These are phyloP conservation scores for Triplophysa tibetana DNA, from an alignment of 2,113 vertebrate species.

Conservation along the genomic window DNA sequence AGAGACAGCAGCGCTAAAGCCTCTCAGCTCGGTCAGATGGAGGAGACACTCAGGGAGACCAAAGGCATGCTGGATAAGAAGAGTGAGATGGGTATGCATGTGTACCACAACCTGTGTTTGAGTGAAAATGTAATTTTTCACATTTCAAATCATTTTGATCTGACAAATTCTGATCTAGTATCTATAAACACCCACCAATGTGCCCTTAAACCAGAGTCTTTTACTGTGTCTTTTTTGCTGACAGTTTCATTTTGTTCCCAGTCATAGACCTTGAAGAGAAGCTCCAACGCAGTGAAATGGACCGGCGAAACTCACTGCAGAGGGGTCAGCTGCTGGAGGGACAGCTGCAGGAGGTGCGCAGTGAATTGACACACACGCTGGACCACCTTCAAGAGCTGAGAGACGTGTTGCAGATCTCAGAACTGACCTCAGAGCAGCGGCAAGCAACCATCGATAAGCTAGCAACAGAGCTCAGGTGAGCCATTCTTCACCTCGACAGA, in stretches of 20 bases:
- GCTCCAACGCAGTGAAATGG: conserved; percentile 77
- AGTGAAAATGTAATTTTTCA: too few relatives aligned
- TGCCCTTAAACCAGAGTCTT: not conserved
- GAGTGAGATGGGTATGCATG: conserved; percentile 72
- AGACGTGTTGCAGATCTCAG: conserved; percentile 79
- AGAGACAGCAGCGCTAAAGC: conserved; percentile 74
- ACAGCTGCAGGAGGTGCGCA: conserved; percentile 74
- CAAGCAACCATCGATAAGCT: conserved; percentile 75
- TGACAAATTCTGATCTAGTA: not conserved
- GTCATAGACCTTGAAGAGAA: conserved; percentile 83
- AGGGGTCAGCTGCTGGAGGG: conserved; percentile 73
- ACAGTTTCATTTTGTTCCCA: conserved; percentile 52
- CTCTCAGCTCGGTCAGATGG: conserved; percentile 75
- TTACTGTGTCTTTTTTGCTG: not conserved
- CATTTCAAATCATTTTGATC: too few relatives aligned
- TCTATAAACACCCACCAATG: not conserved
- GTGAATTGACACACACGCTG: conserved; percentile 75
- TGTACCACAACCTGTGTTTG: not conserved
- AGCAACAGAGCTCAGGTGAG: conserved; percentile 83
- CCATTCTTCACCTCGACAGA: conserved; percentile 4
- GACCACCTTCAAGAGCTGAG: conserved; percentile 77
- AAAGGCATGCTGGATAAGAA: conserved; percentile 78
- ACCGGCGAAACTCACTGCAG: conserved; percentile 72
- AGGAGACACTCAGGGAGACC: conserved; percentile 76
- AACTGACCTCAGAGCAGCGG: conserved; percentile 80